Base-by-base conservation (phyloP, 2,797 vertebrate genomes). In the Rhinatrema bivittatum region DNA sequence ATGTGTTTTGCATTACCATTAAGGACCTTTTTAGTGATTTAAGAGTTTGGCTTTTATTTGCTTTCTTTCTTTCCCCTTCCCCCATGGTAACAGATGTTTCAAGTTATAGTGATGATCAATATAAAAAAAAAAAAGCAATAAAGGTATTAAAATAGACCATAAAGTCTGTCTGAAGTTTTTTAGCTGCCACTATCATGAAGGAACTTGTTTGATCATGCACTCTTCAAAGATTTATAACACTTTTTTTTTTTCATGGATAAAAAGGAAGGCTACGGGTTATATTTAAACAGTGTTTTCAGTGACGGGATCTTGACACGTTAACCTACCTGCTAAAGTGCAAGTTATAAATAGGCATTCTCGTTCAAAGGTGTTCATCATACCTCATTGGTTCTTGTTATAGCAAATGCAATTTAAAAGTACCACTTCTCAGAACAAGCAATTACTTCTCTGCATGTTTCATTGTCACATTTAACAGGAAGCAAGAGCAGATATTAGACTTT, bases 141-240 rank as follows among this genome's bases (percentile, higher is more conserved):
- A 27, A 50, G 62, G 56, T 54, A 46, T 58, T 55, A 64, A 76
- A 72, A 64, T 37, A 70, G 62, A 60, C 69, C 48, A 42, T 50
- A 31, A 29, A 59, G 60, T 32, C n/a, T n/a, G 54, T 66, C 64
- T 68, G 37, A 60, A 63, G n/a, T 61, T 38, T 53, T 21, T 15
- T 20, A 48, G 34, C 50, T 49, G 42, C 59, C 65, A 72, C 50
- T 47, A 32, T 12, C 1, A 55, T 49, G 60, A 66, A 68, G 60
- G 47, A 46, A 56, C 62, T 53, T 42, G 55, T 79, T 79, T 81
- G 76, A 82, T 81, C 74, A 71, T 1, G 0, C 29, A 60, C 59
- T 72, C 83, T 68, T 76, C 73, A 69, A 77, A 53, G 64, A 42
- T 40, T 56, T 72, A 64, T 65, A 54, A 40, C 68, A 65, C 68